Evolutionary conservation across 2,113 vertebrate genomes (phyloP), one percentile per base, ranked within the genome.

Genomic region (Anthoscopus minutus): DNA sequence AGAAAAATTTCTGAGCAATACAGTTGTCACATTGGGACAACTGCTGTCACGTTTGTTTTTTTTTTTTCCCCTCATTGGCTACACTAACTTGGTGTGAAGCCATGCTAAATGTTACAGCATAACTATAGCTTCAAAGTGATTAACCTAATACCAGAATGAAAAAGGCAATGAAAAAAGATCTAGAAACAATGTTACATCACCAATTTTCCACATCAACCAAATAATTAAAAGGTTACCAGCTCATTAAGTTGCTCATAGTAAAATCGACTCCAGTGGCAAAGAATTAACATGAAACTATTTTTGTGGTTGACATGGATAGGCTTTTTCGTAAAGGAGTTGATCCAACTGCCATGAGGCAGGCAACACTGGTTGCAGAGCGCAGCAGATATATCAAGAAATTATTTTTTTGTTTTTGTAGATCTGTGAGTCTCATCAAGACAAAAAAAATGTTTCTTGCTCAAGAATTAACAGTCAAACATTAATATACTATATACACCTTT

Each of bases 101-200:
- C 99, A 99, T 99, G 99, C 99, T 99, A 99, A 99, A 99, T 99
- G 98, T 99, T 99, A 99, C 99, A 99, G 99, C 99, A 98, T 99
- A 99, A 99, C 98, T 99, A 99, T 98, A 99, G 98, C 98, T 98
- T 98, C 98, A 98, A 98, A 98, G 98, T 98, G 98, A 98, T 98
- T 98, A 98, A 98, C 98, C 98, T 98, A 99, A 98, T 98, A 98
- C 98, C 98, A 98, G 98, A 99, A 99, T 98, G 98, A 98, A 98
- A 98, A 99, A 98, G 99, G 99, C 99, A 98, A 99, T 99, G 98
- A 98, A 98, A 98, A 98, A 96, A 98, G 98, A 98, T 98, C 98
- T 98, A 99, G 98, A 99, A 98, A 99, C 98, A 99, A 99, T 98
- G 98, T 98, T 98, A 99, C 98, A 98, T 99, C 98, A 98, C 98